Percentiles rank a stretch among this genome's conserved stretches.
Conservation (phyloP, 2,888 invertebrate genomes). For the Drosophila histrio region DNA sequence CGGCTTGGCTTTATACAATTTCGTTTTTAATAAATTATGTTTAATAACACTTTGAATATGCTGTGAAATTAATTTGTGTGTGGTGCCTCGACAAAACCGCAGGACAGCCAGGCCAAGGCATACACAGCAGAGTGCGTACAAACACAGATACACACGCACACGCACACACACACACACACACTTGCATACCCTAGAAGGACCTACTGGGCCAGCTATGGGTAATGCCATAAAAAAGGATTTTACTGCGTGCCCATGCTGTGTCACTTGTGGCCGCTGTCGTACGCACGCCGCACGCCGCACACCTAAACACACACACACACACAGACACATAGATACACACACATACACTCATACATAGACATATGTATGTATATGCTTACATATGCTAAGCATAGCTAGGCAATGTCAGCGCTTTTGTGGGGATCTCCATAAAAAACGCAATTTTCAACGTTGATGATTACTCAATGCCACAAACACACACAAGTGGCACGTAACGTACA, state of each 20-base stretch:
- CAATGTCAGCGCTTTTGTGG: constrained; percentile 68
- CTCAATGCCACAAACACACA: constrained; percentile 74
- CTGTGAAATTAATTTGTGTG: constrained; percentile 79
- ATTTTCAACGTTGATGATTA: constrained; percentile 80
- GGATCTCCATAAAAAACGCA: constrained; percentile 72
- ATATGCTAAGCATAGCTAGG: constrained; percentile 61
- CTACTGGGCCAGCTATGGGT: constrained; percentile 33
- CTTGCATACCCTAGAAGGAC: constrained; percentile 17
- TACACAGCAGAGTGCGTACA: constrained; percentile 35
- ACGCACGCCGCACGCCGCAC: constrained; percentile 37
- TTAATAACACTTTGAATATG: constrained; percentile 81
- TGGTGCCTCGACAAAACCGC: constrained; percentile 55
- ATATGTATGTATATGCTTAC: constrained; percentile 33
- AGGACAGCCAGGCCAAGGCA: constrained; percentile 36
- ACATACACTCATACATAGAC: constrained; percentile 1
- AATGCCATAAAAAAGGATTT: constrained; percentile 78
- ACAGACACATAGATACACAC: neutral
- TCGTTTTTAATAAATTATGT: constrained; percentile 81
- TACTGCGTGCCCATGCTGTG: constrained; percentile 73
- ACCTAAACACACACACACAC: neutral
- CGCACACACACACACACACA: neutral
- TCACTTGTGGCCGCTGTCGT: constrained; percentile 60
- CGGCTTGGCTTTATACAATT: constrained; percentile 71
- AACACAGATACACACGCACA: constrained; percentile 18
- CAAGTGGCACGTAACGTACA: constrained; percentile 20